Percentiles rank a stretch among this genome's conserved stretches.
phyloP scores from a whole-genome alignment of 2,888 invertebrate genomes.

The Parnassius smintheus region DNA sequence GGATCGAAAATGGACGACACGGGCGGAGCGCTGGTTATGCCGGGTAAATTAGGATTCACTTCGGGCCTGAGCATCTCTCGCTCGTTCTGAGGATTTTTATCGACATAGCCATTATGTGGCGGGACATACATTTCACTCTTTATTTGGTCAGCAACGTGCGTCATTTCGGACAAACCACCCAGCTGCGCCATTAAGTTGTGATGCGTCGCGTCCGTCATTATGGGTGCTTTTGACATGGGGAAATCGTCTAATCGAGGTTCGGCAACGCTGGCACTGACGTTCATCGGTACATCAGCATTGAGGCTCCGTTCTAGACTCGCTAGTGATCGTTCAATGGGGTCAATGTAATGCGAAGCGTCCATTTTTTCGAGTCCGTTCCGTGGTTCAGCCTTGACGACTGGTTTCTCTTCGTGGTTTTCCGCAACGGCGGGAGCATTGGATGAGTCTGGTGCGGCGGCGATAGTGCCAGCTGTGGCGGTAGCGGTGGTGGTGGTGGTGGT shows the following conservation, averaged over 20 bases:
- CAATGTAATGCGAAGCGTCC: conserved; percentile 77
- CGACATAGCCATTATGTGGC: conserved; percentile 69
- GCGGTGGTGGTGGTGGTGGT: conserved; percentile 41
- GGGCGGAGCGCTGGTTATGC: conserved; percentile 66
- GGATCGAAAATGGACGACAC: conserved; percentile 86
- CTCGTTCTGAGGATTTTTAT: conserved; percentile 57
- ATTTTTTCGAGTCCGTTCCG: conserved; percentile 71
- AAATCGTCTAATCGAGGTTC: conserved; percentile 73
- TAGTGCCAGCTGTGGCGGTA: conserved; percentile 25
- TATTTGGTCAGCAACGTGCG: conserved; percentile 62
- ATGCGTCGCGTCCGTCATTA: conserved; percentile 62
- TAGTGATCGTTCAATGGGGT: conserved; percentile 86
- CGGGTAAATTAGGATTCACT: conserved; percentile 44
- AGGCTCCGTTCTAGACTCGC: conserved; percentile 85
- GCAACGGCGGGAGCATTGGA: conserved; percentile 38
- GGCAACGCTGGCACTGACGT: conserved; percentile 73
- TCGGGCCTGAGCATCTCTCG: conserved; percentile 58
- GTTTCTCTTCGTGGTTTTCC: conserved; percentile 50
- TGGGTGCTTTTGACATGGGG: conserved; percentile 63
- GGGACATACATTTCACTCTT: conserved; percentile 66
- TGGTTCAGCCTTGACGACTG: conserved; percentile 53
- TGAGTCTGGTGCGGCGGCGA: conserved; percentile 26
- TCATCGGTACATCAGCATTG: conserved; percentile 80
- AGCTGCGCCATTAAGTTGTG: conserved; percentile 73
- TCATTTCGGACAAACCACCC: conserved; percentile 63